phyloP scores from a whole-genome alignment of 2,888 invertebrate genomes.

The Falcaria lacertinaria region DNA sequence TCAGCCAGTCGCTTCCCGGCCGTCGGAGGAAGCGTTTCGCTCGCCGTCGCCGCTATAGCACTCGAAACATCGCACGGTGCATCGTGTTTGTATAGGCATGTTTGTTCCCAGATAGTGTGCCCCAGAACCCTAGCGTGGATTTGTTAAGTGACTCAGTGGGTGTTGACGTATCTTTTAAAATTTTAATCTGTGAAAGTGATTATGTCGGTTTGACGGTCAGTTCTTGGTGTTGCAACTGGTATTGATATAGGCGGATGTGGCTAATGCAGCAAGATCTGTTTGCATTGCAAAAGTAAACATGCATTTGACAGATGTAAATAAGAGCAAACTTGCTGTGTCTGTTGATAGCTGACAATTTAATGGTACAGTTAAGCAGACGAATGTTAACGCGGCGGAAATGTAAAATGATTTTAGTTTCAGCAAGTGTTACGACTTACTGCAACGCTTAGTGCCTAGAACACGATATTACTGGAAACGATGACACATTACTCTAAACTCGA shows the following conservation, averaged over 20 bases:
- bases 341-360: slow-evolving; percentile 53
- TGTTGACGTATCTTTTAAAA: slow-evolving; percentile 23
- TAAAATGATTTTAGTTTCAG: slow-evolving; percentile 60
- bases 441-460: slow-evolving; percentile 35
- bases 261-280: slow-evolving; percentile 63
- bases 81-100: slow-evolving; percentile 65
- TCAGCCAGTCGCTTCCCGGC: slow-evolving; percentile 70
- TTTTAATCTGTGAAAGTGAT: slow-evolving; percentile 48
- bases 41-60: slow-evolving; percentile 52
- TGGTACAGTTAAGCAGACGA: slow-evolving; percentile 44
- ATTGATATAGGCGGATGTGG: slow-evolving; percentile 38
- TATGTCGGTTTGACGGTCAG: slow-evolving; percentile 51
- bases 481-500: slow-evolving; percentile 9
- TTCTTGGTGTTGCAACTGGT: slow-evolving; percentile 39
- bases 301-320: slow-evolving; percentile 54
- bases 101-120: slow-evolving; percentile 68
- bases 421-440: slow-evolving; percentile 43
- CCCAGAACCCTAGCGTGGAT: slow-evolving; percentile 52
- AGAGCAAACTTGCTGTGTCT: slow-evolving; percentile 45
- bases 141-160: slow-evolving; percentile 53
- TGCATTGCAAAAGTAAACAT: slow-evolving; percentile 69
- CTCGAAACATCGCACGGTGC: slow-evolving; percentile 60
- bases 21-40: slow-evolving; percentile 56
- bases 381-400: slow-evolving; percentile 58
- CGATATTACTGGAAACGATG: slow-evolving; percentile 29